Base-by-base conservation (phyloP, 1,140 invertebrate species). In the Pseudomyrmex pallidus region DNA sequence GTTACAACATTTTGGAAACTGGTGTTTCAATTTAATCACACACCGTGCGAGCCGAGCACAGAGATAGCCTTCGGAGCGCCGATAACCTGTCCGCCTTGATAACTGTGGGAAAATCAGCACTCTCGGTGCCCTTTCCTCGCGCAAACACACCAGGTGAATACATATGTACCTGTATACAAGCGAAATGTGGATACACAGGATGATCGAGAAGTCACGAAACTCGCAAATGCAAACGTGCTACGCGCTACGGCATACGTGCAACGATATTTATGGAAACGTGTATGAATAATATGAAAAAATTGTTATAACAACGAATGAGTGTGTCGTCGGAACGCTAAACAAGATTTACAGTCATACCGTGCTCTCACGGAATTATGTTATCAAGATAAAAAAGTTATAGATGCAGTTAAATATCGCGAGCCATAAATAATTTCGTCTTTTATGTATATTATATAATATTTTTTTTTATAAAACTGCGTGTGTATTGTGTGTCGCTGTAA, bases 21-120 rank as follows among this genome's bases (percentile, higher is more conserved):
- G 25, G 20, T n/a, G 46, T 62, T 68, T 82, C 76, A 83, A 73
- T 83, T 66, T 72, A 48, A 59, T 61, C 54, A 57, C 59, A 50
- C 82, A 7, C 35, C 5, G 35, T 57, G 66, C 54, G 48, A 64
- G 61, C 9, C 22, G 46, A 77, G 62, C 59, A 35, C 35, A 35
- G 35, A 57, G 85, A 87, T 70, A 54, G 70, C 72, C 83, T 61
- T 85, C 63, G 44, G 22, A 46, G 46, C 52, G 57, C 67, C 62
- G 86, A 88, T 88, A 85, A 85, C 25, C 63, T 85, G 85, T 86
- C 84, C 52, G 86, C 63, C 87, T 91, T 90, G 90, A 91, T 91
- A 91, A 90, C 89, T 88, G 91, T 91, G 91, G 87, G 90, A 91
- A 92, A 83, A 61, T 48, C 67, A 83, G 64, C 90, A 91, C 68